Conservation (phyloP, 2,113 vertebrate genomes). For the Scomber japonicus region DNA sequence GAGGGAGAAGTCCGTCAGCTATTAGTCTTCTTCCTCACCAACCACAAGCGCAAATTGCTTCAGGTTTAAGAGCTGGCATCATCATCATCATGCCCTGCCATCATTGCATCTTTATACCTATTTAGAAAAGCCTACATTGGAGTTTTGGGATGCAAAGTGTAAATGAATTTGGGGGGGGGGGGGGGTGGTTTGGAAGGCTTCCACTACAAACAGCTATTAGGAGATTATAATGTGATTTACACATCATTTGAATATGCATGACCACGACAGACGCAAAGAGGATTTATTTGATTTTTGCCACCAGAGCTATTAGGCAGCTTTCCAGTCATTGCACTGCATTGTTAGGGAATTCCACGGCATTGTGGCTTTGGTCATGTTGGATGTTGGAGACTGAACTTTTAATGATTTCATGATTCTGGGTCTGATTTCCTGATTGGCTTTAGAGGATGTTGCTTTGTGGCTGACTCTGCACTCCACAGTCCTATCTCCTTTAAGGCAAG, state of each 20-base stretch:
- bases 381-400: constrained; percentile 9
- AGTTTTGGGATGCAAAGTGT: constrained; percentile 18
- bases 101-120: neutral
- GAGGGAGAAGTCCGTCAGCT: constrained; percentile 22
- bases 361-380: no score
- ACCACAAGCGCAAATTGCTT: constrained; percentile 20
- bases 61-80: constrained; percentile 20
- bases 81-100: neutral
- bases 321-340: constrained; percentile 36
- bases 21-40: constrained; percentile 40
- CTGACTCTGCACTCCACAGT: neutral
- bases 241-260: constrained; percentile 41
- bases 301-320: constrained; percentile 30
- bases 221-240: constrained; percentile 50
- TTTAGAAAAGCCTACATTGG: neutral
- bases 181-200: constrained; percentile 10
- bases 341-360: neutral
- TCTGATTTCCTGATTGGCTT: neutral
- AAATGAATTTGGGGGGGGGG: constrained; percentile 37
- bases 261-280: constrained; percentile 21
- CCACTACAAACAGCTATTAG: constrained; percentile 28
- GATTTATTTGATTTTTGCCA: constrained; percentile 14
- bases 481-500: no score
- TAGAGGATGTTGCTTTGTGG: neutral
- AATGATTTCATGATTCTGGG: neutral